Evolutionary conservation across 2,888 invertebrate species (phyloP), one percentile per base, ranked within the genome.

Genomic region (Nineta flava): DNA sequence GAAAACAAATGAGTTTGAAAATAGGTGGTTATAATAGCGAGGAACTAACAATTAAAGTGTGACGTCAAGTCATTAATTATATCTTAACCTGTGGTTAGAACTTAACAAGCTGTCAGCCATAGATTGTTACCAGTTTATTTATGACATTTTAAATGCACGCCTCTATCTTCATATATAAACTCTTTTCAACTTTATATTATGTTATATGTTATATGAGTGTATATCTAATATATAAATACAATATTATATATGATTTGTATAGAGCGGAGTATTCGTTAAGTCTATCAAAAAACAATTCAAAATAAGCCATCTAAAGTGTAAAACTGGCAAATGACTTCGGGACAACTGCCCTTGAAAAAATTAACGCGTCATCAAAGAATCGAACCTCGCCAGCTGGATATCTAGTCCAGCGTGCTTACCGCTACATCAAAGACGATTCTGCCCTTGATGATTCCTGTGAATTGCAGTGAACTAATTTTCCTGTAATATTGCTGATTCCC

Each of bases 21-120:
- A 49, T 49, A 52, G 51, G 53, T 53, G 54, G 54, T 62, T 64
- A 63, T 64, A 65, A 65, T 64, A 65, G 66, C 65, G 67, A 65
- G 65, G 65, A 65, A 60, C 62, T 66, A 65, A 67, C 68, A 67
- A 68, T 68, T 67, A 68, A 65, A 60, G 58, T 59, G 63, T 67
- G 67, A 68, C 67, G 67, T 65, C 65, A 21, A 62, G 65, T 65
- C 68, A 68, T 68, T 67, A 68, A 68, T 68, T 68, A 68, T 68
- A 68, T 67, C 65, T 65, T 68, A 68, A 68, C 68, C 68, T 67
- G 68, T 68, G 68, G 68, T 68, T 68, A 68, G 67, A 64, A 66
- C 67, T 68, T 68, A 68, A 68, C 68, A 67, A 68, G 68, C 68
- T 68, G 68, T 68, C 68, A 67, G 65, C 65, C 63, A 66, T 62